These are phyloP conservation scores for Piaya cayana DNA, from an alignment of 2,113 vertebrate species.

Conservation along the genomic window DNA sequence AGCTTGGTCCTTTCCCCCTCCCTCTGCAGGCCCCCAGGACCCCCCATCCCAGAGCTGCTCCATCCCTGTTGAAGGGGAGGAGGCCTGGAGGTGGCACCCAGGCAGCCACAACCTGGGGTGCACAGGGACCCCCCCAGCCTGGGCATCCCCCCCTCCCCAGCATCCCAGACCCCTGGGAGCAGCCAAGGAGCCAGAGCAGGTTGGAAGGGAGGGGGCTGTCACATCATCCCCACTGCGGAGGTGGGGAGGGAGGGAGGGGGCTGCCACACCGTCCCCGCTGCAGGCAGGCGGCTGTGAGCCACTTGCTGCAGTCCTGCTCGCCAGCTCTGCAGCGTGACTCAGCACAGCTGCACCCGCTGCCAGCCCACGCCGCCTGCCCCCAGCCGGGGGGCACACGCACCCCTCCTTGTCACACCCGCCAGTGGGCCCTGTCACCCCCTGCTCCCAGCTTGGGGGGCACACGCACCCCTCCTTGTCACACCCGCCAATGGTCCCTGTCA, in stretches of 20 bases:
- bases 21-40: background rate
- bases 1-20: background rate
- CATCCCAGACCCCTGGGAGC: background rate
- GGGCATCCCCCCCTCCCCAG: background rate
- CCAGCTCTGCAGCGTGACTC: conserved; percentile 68
- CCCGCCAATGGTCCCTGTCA: background rate
- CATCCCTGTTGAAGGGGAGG: background rate
- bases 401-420: too few relatives aligned
- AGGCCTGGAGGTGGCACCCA: rapidly evolving
- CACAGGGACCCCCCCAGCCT: background rate
- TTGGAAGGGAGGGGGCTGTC: conserved; percentile 7
- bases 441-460: too few relatives aligned
- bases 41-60: background rate
- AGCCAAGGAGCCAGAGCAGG: background rate
- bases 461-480: too few relatives aligned
- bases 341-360: conserved; percentile 21
- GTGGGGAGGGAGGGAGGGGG: background rate
- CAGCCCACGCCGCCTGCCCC: too few relatives aligned
- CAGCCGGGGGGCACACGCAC: too few relatives aligned
- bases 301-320: conserved; percentile 59
- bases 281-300: background rate
- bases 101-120: rapidly evolving
- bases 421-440: too few relatives aligned
- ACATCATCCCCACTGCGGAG: background rate
- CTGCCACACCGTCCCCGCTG: conserved; percentile 12